Evolutionary conservation across 2,888 invertebrate genomes (phyloP).

Genomic region (Allophyes oxyacanthae): DNA sequence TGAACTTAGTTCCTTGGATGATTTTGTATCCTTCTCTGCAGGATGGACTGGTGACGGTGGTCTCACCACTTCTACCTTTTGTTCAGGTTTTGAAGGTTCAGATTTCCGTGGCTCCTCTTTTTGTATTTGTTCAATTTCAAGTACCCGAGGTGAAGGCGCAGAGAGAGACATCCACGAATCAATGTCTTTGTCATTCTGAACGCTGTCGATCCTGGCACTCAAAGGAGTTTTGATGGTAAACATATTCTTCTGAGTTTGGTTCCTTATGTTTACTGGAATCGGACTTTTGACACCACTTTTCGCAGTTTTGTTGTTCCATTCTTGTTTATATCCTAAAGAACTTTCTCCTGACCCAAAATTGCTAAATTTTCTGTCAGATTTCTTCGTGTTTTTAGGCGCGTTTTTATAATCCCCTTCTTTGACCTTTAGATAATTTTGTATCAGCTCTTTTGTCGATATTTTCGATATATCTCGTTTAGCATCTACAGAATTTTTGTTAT

Average conservation of each 20-base stretch:
- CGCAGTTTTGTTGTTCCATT: constrained; percentile 75
- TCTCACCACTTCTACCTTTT: constrained; percentile 40
- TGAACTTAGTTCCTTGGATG: constrained; percentile 69
- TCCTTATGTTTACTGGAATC: constrained; percentile 63
- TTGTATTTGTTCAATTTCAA: constrained; percentile 64
- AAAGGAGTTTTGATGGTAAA: constrained; percentile 70
- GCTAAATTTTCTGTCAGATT: constrained; percentile 70
- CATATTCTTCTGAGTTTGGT: constrained; percentile 73
- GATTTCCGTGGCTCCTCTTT: constrained; percentile 42
- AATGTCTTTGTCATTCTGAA: constrained; percentile 83
- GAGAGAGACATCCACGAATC: constrained; percentile 87
- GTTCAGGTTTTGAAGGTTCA: constrained; percentile 31
- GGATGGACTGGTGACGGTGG: constrained; percentile 18
- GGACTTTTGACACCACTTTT: constrained; percentile 62
- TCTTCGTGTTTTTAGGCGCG: constrained; percentile 67
- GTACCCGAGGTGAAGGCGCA: constrained; percentile 75
- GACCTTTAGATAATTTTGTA: constrained; percentile 84
- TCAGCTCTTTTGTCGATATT: constrained; percentile 83
- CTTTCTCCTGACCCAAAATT: constrained; percentile 68
- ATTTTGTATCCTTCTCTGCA: constrained; percentile 56
- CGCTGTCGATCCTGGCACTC: constrained; percentile 81
- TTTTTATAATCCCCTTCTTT: constrained; percentile 79
- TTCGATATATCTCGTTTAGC: constrained; percentile 76
- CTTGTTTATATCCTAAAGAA: constrained; percentile 64
- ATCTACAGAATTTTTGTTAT: constrained; percentile 68